Conservation (phyloP, 2,797 vertebrate species). For the Nasua narica region DNA sequence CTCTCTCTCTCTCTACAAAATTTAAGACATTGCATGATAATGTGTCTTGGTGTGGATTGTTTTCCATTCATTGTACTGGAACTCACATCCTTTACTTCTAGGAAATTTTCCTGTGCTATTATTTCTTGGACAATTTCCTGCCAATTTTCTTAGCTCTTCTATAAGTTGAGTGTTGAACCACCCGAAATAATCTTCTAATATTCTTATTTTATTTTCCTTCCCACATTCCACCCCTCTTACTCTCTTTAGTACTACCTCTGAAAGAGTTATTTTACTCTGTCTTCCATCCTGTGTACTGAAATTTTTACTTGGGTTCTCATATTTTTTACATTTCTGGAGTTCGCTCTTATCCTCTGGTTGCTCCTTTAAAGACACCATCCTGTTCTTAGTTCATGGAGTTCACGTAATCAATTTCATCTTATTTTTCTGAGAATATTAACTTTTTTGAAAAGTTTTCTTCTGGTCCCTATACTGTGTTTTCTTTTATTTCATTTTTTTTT, state of each 20-base stretch:
- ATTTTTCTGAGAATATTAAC: background rate
- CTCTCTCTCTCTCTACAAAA: background rate
- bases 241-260: background rate
- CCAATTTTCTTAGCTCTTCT: background rate
- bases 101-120: background rate
- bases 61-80: background rate
- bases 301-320: background rate
- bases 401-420: background rate
- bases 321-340: background rate
- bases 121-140: constrained; percentile 6
- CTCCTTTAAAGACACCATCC: background rate
- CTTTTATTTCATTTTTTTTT: background rate
- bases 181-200: constrained; percentile 2
- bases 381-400: background rate
- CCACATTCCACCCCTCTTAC: background rate
- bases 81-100: background rate
- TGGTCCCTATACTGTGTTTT: background rate
- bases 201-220: background rate
- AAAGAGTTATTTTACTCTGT: background rate
- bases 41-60: background rate
- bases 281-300: background rate
- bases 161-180: background rate
- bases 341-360: background rate
- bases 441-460: background rate
- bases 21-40: background rate